Percentiles rank a stretch among this genome's conserved stretches.
phyloP scores from a whole-genome alignment of 2,113 vertebrate genomes.

The Synchiropus splendidus region DNA sequence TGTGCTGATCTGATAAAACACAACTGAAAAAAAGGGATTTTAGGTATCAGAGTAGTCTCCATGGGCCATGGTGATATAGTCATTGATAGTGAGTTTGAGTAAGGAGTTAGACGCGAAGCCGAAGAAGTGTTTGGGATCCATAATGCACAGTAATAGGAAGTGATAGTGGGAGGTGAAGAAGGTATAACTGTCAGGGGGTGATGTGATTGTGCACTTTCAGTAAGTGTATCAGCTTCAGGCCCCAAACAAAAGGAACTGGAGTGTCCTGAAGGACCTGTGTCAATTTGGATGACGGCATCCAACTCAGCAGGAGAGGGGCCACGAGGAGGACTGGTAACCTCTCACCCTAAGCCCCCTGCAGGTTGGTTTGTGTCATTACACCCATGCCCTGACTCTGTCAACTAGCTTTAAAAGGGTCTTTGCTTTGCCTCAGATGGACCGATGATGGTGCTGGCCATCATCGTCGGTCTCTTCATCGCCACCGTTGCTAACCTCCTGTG shows the following conservation, averaged over 20 bases:
- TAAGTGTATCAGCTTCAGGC: slow-evolving; percentile 15
- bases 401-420: neutral
- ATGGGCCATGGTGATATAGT: too few species aligned
- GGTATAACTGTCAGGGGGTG: too few species aligned
- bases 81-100: too few species aligned
- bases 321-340: slow-evolving; percentile 17
- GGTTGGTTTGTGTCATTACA: slow-evolving; percentile 13
- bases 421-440: slow-evolving; percentile 35
- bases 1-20: too few species aligned
- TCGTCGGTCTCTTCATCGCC: slow-evolving; percentile 20
- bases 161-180: too few species aligned
- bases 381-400: neutral
- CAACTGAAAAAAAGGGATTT: too few species aligned
- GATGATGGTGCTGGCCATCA: slow-evolving; percentile 26
- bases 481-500: slow-evolving; percentile 54
- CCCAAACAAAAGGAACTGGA: slow-evolving; percentile 32
- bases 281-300: slow-evolving; percentile 48
- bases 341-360: slow-evolving; percentile 9
- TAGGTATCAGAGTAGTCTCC: too few species aligned
- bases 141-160: too few species aligned
- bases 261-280: slow-evolving; percentile 33
- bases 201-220: slow-evolving; percentile 27
- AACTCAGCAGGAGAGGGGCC: slow-evolving; percentile 58
- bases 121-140: too few species aligned
- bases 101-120: too few species aligned